These are phyloP conservation scores for Columba livia DNA, from an alignment of 2,113 vertebrate genomes.

Conservation along the genomic window DNA sequence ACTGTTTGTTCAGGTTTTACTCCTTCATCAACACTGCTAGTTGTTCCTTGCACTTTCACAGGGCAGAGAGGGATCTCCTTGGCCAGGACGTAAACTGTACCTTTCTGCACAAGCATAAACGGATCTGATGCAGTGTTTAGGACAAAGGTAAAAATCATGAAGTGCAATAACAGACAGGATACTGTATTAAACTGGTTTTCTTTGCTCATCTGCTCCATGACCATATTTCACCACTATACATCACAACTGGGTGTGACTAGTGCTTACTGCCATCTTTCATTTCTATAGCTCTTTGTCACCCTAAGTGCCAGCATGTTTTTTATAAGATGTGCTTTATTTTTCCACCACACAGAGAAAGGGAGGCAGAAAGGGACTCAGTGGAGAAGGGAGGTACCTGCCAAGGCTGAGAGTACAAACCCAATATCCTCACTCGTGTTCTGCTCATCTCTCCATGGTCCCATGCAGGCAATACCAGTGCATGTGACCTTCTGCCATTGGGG, in stretches of 20 bases:
- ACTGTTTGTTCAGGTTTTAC: neutral
- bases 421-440: neutral
- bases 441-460: neutral
- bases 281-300: neutral
- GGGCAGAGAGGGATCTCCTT: neutral
- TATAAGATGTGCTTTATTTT: neutral
- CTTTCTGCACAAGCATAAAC: neutral
- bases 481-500: neutral
- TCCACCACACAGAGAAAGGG: neutral
- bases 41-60: neutral
- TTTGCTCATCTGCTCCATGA: neutral
- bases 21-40: neutral
- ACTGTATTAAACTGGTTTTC: neutral
- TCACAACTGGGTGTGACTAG: neutral
- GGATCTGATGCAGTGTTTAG: fast-evolving
- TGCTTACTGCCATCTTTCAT: neutral
- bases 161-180: neutral
- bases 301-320: fast-evolving
- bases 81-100: neutral
- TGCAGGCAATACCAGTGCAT: neutral
- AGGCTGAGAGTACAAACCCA: neutral
- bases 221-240: neutral
- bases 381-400: neutral
- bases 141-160: neutral
- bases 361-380: neutral